Percentiles rank a stretch among this genome's conserved stretches.
Evolutionary conservation across 2,888 invertebrate genomes (phyloP).

Genomic region (Nomada lathburiana): DNA sequence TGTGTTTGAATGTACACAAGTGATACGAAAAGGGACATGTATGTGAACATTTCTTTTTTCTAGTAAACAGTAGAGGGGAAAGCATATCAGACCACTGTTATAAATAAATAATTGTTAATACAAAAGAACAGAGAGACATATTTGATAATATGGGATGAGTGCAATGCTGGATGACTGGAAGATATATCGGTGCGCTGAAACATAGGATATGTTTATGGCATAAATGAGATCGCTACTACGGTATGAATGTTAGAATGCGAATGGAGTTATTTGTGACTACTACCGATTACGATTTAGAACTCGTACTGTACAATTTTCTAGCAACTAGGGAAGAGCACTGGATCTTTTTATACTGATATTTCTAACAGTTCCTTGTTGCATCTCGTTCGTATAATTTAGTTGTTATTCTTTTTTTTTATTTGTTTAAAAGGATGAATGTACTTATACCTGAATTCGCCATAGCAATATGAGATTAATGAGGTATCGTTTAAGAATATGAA

Average conservation of each 20-base stretch:
- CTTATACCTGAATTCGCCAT: slow-evolving; percentile 64
- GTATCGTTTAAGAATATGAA: slow-evolving; percentile 51
- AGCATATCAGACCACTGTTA: slow-evolving; percentile 84
- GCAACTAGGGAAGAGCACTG: slow-evolving; percentile 74
- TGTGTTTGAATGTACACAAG: slow-evolving; percentile 51
- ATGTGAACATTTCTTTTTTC: slow-evolving; percentile 47
- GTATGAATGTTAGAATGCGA: slow-evolving; percentile 61
- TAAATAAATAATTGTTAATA: slow-evolving; percentile 80
- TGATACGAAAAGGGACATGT: slow-evolving; percentile 54
- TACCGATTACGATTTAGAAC: slow-evolving; percentile 65
- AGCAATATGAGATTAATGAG: slow-evolving; percentile 54
- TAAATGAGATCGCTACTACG: slow-evolving; percentile 53
- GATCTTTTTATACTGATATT: slow-evolving; percentile 77
- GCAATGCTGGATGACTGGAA: slow-evolving; percentile 77
- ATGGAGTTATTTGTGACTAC: slow-evolving; percentile 57
- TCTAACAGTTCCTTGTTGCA: slow-evolving; percentile 72
- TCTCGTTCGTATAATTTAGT: slow-evolving; percentile 70
- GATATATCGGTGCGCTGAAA: slow-evolving; percentile 54
- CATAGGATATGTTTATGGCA: slow-evolving; percentile 46
- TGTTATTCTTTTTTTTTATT: slow-evolving; percentile 55
- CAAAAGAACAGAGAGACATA: slow-evolving; percentile 70
- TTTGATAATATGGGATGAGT: slow-evolving; percentile 80
- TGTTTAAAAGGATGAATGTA: slow-evolving; percentile 63
- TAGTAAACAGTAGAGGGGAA: slow-evolving; percentile 67
- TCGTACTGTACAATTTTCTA: slow-evolving; percentile 71